phyloP scores from a whole-genome alignment of 2,797 vertebrate genomes.

The Ambastaia sidthimunki region DNA sequence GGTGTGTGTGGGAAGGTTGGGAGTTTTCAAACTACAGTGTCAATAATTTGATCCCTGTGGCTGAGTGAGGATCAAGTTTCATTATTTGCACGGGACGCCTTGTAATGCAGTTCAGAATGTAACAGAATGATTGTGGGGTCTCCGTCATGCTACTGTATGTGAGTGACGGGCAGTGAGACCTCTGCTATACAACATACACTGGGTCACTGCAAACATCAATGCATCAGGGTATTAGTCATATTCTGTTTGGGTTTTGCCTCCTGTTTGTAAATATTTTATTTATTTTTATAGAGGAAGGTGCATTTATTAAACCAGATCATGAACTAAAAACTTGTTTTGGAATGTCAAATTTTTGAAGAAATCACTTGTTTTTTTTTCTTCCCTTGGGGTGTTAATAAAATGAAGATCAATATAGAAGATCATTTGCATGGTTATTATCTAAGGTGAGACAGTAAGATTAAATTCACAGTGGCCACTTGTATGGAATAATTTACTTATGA shows the following conservation, averaged over 20 bases:
- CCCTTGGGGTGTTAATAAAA: neutral
- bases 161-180: neutral
- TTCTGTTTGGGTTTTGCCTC: constrained; percentile 37
- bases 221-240: constrained; percentile 40
- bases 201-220: constrained; percentile 37
- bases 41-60: constrained; percentile 2
- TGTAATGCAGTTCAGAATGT: constrained; percentile 30
- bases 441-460: neutral
- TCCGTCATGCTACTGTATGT: constrained; percentile 2
- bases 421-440: neutral
- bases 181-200: constrained; percentile 36
- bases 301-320: constrained; percentile 43
- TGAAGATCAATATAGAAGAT: constrained; percentile 24
- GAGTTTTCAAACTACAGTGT: neutral
- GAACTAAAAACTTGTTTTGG: constrained; percentile 5
- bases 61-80: neutral
- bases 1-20: neutral
- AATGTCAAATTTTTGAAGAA: constrained; percentile 38
- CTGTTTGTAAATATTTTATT: constrained; percentile 58
- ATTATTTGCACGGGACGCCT: constrained; percentile 32
- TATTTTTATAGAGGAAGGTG: constrained; percentile 55
- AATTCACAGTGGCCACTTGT: neutral
- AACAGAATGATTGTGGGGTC: neutral
- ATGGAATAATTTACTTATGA: neutral
- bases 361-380: neutral